Percentiles rank a stretch among this genome's conserved stretches.
phyloP scores from a whole-genome alignment of 2,888 invertebrate species.

The Cerastis leucographa region DNA sequence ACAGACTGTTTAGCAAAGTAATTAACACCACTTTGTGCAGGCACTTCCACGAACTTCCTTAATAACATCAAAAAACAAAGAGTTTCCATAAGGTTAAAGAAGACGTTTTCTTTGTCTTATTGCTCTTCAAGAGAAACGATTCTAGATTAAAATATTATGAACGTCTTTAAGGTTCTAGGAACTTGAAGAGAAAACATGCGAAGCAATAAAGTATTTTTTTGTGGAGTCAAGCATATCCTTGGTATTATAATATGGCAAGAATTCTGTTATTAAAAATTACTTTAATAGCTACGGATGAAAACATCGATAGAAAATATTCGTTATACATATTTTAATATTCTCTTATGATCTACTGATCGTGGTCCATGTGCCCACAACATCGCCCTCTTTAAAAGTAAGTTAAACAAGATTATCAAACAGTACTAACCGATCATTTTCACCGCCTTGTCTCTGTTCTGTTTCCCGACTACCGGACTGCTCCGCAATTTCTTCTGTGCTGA shows the following conservation, averaged over 20 bases:
- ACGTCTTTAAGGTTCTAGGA: slow-evolving; percentile 12
- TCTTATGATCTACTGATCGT: background rate
- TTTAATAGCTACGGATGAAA: background rate
- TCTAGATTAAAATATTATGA: background rate
- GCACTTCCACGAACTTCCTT: slow-evolving; percentile 10
- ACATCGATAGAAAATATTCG: background rate
- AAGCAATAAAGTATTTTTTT: background rate
- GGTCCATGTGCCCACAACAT: background rate
- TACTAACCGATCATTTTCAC: slow-evolving; percentile 95
- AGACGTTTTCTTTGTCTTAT: background rate
- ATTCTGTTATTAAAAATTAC: background rate
- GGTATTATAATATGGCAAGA: background rate
- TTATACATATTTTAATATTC: background rate
- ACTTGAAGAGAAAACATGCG: slow-evolving; percentile 1
- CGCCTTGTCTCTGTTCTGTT: slow-evolving; percentile 90
- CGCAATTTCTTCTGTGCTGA: slow-evolving; percentile 90
- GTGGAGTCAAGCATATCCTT: background rate
- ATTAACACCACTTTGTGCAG: slow-evolving; percentile 41
- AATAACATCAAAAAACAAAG: slow-evolving; percentile 13
- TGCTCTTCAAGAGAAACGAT: slow-evolving; percentile 1
- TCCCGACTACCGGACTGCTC: slow-evolving; percentile 85
- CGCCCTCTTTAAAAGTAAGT: background rate
- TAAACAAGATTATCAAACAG: background rate
- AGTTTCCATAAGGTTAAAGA: background rate
- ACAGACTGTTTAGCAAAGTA: slow-evolving; percentile 27